These are phyloP conservation scores for Oceanites oceanicus DNA, from an alignment of 2,113 vertebrate species.

Conservation along the genomic window DNA sequence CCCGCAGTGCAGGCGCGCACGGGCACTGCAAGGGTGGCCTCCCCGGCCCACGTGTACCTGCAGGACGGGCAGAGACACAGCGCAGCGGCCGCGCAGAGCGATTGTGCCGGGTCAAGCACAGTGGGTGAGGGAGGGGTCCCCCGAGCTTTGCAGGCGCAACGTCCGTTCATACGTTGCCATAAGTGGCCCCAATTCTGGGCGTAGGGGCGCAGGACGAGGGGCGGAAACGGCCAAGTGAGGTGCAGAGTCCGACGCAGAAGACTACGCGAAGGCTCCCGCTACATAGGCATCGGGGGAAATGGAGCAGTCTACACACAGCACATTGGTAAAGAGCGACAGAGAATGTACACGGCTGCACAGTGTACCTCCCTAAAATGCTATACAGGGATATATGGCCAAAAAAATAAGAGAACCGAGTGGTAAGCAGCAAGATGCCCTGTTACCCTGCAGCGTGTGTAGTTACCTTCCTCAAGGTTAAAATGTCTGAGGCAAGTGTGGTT, in stretches of 20 bases:
- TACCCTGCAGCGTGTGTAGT: rapidly evolving
- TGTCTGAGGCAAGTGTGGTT: not conserved
- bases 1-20: not conserved
- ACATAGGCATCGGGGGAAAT: rapidly evolving
- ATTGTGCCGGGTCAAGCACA: no score
- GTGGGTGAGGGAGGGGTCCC: not conserved
- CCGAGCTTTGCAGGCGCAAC: rapidly evolving
- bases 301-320: rapidly evolving
- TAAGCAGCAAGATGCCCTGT: not conserved
- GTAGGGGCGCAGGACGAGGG: rapidly evolving
- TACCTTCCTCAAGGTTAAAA: not conserved
- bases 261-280: rapidly evolving
- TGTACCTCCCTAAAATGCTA: no score
- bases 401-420: not conserved
- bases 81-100: rapidly evolving
- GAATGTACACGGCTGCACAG: rapidly evolving
- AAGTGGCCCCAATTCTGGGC: rapidly evolving
- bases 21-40: rapidly evolving
- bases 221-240: rapidly evolving
- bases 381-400: rapidly evolving
- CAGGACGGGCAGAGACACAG: not conserved
- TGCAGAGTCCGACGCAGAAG: rapidly evolving
- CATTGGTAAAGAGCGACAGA: rapidly evolving
- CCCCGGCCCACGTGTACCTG: not conserved
- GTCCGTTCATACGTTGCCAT: rapidly evolving